Percentiles rank a stretch among this genome's conserved stretches.
Conservation (phyloP, 1,140 invertebrate genomes). For the Archivesica marissinica region DNA sequence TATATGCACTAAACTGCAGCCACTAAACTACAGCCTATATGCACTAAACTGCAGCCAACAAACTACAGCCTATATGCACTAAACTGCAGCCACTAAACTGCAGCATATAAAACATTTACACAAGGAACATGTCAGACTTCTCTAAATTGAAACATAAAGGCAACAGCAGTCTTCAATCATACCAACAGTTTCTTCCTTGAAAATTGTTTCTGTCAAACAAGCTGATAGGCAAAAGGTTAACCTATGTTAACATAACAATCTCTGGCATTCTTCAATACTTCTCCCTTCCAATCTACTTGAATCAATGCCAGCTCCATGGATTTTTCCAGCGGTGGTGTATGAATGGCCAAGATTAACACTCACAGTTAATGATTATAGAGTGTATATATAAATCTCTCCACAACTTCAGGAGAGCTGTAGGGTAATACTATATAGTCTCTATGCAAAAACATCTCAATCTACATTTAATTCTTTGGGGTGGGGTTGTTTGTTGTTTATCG, state of each 20-base stretch:
- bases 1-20: too few species aligned
- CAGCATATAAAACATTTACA: too few species aligned
- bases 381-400: slow-evolving; percentile 8
- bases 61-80: too few species aligned
- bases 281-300: slow-evolving; percentile 14
- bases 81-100: too few species aligned
- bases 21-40: too few species aligned
- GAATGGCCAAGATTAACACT: slow-evolving; percentile 28
- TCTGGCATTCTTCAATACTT: slow-evolving; percentile 27
- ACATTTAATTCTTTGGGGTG: too few species aligned
- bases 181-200: not conserved
- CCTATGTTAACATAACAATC: slow-evolving; percentile 39
- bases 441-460: too few species aligned
- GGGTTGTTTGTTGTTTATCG: too few species aligned
- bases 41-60: too few species aligned
- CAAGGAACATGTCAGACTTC: slow-evolving; percentile 1
- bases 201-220: slow-evolving; percentile 41
- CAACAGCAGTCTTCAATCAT: slow-evolving; percentile 21
- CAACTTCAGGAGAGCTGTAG: too few species aligned
- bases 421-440: too few species aligned
- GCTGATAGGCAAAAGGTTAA: slow-evolving; percentile 41
- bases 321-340: not conserved
- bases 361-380: slow-evolving; percentile 20
- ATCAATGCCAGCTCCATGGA: slow-evolving; percentile 28
- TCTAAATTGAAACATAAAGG: slow-evolving; percentile 35